Conservation (phyloP, 2,888 invertebrate genomes). For the Congeria kusceri region DNA sequence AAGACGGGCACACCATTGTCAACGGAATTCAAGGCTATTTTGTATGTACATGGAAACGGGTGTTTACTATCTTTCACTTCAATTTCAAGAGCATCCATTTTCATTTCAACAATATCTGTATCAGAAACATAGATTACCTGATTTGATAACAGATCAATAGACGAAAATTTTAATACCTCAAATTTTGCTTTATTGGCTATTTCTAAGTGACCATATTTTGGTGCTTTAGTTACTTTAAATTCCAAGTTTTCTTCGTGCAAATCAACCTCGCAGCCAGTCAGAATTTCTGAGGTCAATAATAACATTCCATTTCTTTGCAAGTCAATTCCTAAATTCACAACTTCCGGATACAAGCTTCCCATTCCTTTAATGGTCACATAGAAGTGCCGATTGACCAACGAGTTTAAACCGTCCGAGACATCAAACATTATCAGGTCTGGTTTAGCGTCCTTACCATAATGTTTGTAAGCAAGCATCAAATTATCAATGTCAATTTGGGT, state of each 20-base stretch:
- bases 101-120: conserved; percentile 80
- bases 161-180: conserved; percentile 83
- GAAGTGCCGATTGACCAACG: conserved; percentile 83
- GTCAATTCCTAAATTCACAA: conserved; percentile 83
- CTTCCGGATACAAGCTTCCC: conserved; percentile 82
- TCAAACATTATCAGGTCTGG: conserved; percentile 85
- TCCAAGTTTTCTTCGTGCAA: conserved; percentile 80
- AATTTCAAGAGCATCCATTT: conserved; percentile 85
- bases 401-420: conserved; percentile 84
- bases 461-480: conserved; percentile 79
- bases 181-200: conserved; percentile 77
- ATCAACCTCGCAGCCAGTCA: conserved; percentile 83
- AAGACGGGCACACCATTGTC: conserved; percentile 85
- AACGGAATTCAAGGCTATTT: conserved; percentile 83
- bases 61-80: conserved; percentile 85
- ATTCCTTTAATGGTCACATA: conserved; percentile 83
- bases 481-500: conserved; percentile 84
- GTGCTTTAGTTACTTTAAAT: conserved; percentile 83
- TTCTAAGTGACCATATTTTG: conserved; percentile 83
- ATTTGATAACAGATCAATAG: conserved; percentile 83
- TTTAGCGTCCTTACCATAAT: conserved; percentile 81
- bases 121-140: conserved; percentile 84
- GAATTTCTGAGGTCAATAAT: conserved; percentile 81
- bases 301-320: conserved; percentile 83
- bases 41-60: conserved; percentile 81